A percentile compares a stretch with the other conserved stretches of the same genome.
These are phyloP conservation scores for Jaculus jaculus DNA, from an alignment of 2,113 vertebrate genomes.

Conservation along the genomic window DNA sequence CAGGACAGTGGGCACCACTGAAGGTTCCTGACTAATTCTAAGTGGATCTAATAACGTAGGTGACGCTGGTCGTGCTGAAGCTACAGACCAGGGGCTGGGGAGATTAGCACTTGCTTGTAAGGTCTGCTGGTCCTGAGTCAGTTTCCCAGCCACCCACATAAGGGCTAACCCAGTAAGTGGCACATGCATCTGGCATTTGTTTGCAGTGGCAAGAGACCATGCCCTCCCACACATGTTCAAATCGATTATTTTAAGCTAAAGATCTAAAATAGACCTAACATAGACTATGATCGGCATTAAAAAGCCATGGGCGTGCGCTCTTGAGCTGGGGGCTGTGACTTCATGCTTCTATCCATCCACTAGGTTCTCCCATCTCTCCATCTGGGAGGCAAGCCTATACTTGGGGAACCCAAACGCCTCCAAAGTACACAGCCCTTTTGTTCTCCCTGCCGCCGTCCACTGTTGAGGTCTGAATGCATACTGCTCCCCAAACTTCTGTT, in stretches of 20 bases:
- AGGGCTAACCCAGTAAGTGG: too few species aligned
- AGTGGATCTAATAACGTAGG: too few species aligned
- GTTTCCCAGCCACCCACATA: too few species aligned
- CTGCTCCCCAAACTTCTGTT: constrained; percentile 1
- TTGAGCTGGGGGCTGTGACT: not conserved
- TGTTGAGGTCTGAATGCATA: not conserved
- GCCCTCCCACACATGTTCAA: too few species aligned
- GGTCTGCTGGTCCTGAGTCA: too few species aligned
- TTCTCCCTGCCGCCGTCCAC: not conserved
- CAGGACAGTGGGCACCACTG: not conserved
- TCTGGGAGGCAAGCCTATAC: not conserved
- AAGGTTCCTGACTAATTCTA: not conserved
- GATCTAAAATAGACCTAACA: too few species aligned
- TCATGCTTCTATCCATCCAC: not conserved
- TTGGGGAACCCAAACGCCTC: not conserved
- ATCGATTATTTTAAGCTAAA: too few species aligned
- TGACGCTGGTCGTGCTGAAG: not conserved
- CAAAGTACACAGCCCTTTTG: not conserved
- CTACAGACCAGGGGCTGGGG: not conserved
- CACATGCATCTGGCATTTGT: too few species aligned
- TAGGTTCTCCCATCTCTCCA: not conserved
- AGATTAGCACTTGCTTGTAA: too few species aligned
- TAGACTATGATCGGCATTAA: not conserved
- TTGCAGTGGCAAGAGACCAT: too few species aligned
- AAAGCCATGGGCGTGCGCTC: not conserved